Conservation (phyloP, 2,888 invertebrate genomes). For the Drosophila tanythrix region DNA sequence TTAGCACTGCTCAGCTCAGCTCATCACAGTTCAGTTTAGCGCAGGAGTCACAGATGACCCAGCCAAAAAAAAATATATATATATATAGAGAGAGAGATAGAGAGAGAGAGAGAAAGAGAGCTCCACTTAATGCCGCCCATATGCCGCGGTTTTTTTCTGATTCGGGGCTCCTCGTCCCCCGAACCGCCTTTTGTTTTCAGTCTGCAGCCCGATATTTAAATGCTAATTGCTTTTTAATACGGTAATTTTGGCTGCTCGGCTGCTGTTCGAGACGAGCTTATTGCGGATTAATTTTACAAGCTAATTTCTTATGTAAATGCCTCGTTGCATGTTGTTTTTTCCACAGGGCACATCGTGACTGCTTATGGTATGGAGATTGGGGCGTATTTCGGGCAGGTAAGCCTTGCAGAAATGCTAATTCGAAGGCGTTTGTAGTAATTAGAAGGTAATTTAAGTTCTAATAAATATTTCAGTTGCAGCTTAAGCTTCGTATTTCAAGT, state of each 20-base stretch:
- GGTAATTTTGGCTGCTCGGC: conserved; percentile 69
- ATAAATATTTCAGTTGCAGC: conserved; percentile 78
- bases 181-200: conserved; percentile 44
- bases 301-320: conserved; percentile 84
- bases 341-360: conserved; percentile 20
- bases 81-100: accelerated
- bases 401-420: conserved; percentile 71
- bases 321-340: conserved; percentile 65
- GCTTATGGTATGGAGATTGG: not conserved
- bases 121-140: conserved; percentile 61
- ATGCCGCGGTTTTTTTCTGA: conserved; percentile 42
- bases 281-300: conserved; percentile 84
- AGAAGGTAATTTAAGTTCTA: conserved; percentile 81
- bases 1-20: conserved; percentile 16
- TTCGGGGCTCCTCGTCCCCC: not conserved
- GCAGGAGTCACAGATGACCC: conserved; percentile 14
- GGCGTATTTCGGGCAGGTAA: conserved; percentile 52
- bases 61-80: not conserved
- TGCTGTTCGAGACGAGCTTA: conserved; percentile 72
- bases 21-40: conserved; percentile 5
- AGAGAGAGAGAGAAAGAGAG: conserved; percentile 1
- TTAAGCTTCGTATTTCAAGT: conserved; percentile 38
- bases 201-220: conserved; percentile 65
- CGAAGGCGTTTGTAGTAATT: conserved; percentile 78
- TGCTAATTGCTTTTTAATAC: conserved; percentile 84